phyloP scores from a whole-genome alignment of 1,140 invertebrate genomes.

The Bombus sylvicola region DNA sequence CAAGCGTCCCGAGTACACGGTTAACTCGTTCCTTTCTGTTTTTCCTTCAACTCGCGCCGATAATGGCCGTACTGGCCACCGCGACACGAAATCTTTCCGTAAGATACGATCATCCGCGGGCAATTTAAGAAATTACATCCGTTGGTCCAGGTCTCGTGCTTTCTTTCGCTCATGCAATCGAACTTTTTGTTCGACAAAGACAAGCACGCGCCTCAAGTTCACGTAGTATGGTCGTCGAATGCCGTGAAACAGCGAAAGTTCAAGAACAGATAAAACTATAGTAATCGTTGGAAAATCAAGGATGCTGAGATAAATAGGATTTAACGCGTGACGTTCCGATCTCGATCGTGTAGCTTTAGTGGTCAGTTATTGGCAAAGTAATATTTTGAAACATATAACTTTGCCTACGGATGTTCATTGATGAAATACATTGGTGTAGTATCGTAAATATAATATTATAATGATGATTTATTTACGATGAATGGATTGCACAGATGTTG shows the following conservation, averaged over 20 bases:
- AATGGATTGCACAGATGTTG: too few relatives aligned
- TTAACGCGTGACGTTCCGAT: neutral
- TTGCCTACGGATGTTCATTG: neutral
- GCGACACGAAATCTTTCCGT: constrained; percentile 41
- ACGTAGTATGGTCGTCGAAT: neutral
- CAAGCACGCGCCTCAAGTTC: neutral
- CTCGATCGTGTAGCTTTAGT: neutral
- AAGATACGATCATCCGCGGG: constrained; percentile 26
- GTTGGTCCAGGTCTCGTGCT: neutral
- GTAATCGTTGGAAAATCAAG: neutral
- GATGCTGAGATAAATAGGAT: neutral
- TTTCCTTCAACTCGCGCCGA: neutral
- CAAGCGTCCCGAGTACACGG: constrained; percentile 33
- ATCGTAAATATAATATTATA: too few relatives aligned
- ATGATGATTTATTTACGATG: too few relatives aligned
- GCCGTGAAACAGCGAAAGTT: neutral
- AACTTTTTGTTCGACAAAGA: constrained; percentile 6
- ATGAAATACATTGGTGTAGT: neutral
- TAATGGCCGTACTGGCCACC: constrained; percentile 10
- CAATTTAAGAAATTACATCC: constrained; percentile 36
- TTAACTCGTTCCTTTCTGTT: constrained; percentile 9
- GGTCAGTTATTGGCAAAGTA: neutral
- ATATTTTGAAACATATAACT: neutral
- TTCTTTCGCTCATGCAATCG: constrained; percentile 13
- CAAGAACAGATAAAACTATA: neutral